Conservation (phyloP, 2,797 vertebrate species). For the Lerista edwardsae region DNA sequence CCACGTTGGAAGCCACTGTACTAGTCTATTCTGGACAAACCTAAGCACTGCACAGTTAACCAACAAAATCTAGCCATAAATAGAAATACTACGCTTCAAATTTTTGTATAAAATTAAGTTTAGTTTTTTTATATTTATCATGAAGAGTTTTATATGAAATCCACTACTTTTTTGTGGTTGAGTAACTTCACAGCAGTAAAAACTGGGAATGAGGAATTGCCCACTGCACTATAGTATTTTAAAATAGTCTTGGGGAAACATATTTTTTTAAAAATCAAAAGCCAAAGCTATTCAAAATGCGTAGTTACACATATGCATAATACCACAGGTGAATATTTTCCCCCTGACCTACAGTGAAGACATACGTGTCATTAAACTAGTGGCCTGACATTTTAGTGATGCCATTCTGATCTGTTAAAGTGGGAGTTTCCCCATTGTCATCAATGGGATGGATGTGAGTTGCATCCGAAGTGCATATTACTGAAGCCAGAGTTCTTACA, state of each 20-base stretch:
- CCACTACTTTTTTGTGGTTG: constrained; percentile 71
- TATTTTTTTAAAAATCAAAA: background rate
- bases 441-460: background rate
- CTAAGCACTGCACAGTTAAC: constrained; percentile 67
- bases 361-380: background rate
- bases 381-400: background rate
- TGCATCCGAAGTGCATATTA: constrained; percentile 34
- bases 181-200: constrained; percentile 39
- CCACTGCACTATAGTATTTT: background rate
- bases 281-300: background rate
- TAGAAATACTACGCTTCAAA: constrained; percentile 55
- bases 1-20: too few species aligned
- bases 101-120: constrained; percentile 76
- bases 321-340: background rate
- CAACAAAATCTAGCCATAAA: constrained; percentile 70
- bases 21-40: background rate
- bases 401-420: constrained; percentile 9
- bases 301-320: background rate
- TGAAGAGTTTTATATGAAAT: constrained; percentile 82
- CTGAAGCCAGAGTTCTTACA: constrained; percentile 23
- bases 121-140: constrained; percentile 75
- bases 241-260: constrained; percentile 14
- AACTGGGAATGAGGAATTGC: constrained; percentile 8
- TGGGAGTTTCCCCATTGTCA: background rate
- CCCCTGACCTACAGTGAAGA: background rate